phyloP scores from a whole-genome alignment of 2,888 invertebrate genomes.

The Zelleria hepariella region DNA sequence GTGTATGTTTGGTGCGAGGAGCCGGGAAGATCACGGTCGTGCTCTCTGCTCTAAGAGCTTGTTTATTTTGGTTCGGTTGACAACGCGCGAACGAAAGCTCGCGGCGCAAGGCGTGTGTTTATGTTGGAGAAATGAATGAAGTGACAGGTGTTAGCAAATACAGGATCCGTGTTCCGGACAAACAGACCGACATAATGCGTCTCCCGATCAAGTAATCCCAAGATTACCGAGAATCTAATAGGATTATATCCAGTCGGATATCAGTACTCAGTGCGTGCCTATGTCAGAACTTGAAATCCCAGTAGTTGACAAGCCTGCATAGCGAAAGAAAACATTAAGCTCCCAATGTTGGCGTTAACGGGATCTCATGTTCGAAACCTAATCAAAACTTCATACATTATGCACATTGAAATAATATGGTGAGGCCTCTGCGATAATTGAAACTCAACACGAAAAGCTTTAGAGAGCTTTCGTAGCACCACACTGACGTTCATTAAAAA shows the following conservation, averaged over 20 bases:
- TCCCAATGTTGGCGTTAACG: background rate
- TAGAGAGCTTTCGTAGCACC: background rate
- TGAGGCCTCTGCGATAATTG: background rate
- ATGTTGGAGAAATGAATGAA: slow-evolving; percentile 26
- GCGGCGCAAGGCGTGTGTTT: slow-evolving; percentile 38
- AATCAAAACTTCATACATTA: background rate
- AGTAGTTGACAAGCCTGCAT: background rate
- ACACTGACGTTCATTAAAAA: background rate
- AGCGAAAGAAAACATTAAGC: background rate
- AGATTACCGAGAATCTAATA: background rate
- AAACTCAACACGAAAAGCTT: background rate
- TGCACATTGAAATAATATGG: background rate
- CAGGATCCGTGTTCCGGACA: background rate
- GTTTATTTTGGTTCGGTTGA: slow-evolving; percentile 63
- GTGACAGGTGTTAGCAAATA: slow-evolving; percentile 3
- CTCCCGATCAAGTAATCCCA: background rate
- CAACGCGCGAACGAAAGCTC: slow-evolving; percentile 51
- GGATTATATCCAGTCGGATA: background rate
- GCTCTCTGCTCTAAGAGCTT: slow-evolving; percentile 20
- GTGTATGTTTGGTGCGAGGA: slow-evolving; percentile 11
- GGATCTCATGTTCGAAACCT: background rate
- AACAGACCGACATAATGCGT: background rate
- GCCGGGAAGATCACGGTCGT: slow-evolving; percentile 29
- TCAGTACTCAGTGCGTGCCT: background rate
- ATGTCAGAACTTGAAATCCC: background rate